Evolutionary conservation across 2,113 vertebrate genomes (phyloP).

Genomic region (Hyaena hyaena): DNA sequence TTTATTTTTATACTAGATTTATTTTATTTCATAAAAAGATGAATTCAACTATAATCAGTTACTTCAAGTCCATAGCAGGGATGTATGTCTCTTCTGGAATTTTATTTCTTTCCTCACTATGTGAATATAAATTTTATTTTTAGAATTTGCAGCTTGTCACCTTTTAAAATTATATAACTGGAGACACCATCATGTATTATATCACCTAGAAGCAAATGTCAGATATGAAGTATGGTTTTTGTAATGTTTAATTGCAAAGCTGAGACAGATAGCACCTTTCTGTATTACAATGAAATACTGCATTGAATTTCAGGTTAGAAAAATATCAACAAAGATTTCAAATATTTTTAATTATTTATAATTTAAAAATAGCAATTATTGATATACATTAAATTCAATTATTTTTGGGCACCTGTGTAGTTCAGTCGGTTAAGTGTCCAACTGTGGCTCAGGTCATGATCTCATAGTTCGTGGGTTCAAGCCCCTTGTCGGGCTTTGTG

Average conservation of each 20-base stretch:
- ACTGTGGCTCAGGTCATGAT: no score
- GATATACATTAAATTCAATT: neutral
- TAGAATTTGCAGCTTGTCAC: neutral
- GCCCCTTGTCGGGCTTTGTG: no score
- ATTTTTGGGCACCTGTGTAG: neutral
- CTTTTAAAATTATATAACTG: neutral
- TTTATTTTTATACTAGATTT: constrained; percentile 1
- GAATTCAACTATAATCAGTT: neutral
- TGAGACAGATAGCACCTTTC: neutral
- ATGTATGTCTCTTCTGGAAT: neutral
- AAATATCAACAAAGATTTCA: neutral
- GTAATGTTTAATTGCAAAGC: neutral
- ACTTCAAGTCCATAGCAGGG: neutral
- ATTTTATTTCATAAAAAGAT: constrained; percentile 22
- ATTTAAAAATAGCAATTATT: neutral
- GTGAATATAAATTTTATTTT: constrained; percentile 23
- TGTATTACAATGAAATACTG: neutral
- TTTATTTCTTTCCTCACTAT: neutral
- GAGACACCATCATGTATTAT: neutral
- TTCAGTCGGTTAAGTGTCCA: no score
- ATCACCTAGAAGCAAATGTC: neutral
- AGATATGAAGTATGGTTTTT: neutral
- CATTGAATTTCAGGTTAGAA: neutral
- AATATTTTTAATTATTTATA: neutral
- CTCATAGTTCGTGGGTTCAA: no score